phyloP scores from a whole-genome alignment of 2,797 vertebrate genomes.

The Platalea minor region DNA sequence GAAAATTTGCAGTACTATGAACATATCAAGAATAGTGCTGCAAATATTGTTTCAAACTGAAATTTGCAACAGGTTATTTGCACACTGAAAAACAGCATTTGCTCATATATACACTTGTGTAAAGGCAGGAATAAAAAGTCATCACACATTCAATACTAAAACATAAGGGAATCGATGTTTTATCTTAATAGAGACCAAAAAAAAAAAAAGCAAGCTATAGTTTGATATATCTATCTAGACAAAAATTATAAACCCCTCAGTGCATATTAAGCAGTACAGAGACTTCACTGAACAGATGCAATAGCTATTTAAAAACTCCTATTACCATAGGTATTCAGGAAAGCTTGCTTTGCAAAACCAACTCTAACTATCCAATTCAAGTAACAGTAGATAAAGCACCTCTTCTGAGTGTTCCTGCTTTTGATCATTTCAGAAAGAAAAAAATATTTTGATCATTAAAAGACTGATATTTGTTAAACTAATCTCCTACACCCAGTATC shows the following conservation, averaged over 20 bases:
- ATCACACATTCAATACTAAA: background rate
- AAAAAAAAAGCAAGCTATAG: background rate
- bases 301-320: conserved; percentile 43
- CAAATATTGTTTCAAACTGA: background rate
- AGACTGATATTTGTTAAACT: background rate
- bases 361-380: background rate
- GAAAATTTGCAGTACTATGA: background rate
- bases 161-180: conserved; percentile 33
- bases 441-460: background rate
- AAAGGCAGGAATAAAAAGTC: conserved; percentile 12
- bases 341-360: conserved; percentile 38
- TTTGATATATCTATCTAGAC: conserved; percentile 23
- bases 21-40: background rate
- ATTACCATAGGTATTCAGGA: conserved; percentile 30
- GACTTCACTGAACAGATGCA: conserved; percentile 49
- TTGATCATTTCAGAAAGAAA: conserved; percentile 7
- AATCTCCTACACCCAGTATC: background rate
- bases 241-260: conserved; percentile 25
- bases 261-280: conserved; percentile 38
- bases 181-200: conserved; percentile 28
- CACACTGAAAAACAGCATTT: background rate
- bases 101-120: background rate
- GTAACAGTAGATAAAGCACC: background rate
- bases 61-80: background rate
- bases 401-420: background rate